Conservation (phyloP, 2,113 vertebrate species). For the Callospermophilus lateralis region DNA sequence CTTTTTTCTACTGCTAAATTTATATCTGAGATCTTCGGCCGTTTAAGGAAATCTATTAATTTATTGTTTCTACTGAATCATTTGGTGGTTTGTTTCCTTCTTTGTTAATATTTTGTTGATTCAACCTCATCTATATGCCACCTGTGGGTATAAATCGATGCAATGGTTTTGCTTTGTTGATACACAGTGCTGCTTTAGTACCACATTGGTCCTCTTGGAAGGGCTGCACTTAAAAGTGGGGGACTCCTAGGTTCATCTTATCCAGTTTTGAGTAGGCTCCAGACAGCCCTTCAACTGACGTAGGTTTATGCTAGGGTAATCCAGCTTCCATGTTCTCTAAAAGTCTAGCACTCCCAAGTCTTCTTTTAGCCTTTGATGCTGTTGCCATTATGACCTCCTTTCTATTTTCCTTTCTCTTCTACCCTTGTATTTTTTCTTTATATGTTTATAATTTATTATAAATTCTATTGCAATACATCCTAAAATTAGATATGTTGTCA, state of each 20-base stretch:
- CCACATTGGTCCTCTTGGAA: background rate
- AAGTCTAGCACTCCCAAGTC: background rate
- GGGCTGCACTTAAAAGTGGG: background rate
- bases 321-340: background rate
- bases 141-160: background rate
- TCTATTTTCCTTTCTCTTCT: background rate
- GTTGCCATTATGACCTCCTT: background rate
- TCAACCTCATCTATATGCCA: background rate
- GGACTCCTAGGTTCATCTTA: background rate
- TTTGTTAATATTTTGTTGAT: constrained; percentile 60
- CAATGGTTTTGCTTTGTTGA: background rate
- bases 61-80: constrained; percentile 3
- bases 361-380: background rate
- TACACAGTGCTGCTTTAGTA: background rate
- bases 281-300: background rate
- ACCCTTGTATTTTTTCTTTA: background rate
- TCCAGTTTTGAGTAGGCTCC: background rate
- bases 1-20: background rate
- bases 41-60: background rate
- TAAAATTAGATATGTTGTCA: background rate
- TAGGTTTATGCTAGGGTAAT: background rate
- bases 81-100: background rate
- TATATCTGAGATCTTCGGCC: background rate
- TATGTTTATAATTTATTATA: background rate
- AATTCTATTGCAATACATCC: background rate